These are phyloP conservation scores for Acronicta alni DNA, from an alignment of 2,888 invertebrate species.

Conservation along the genomic window DNA sequence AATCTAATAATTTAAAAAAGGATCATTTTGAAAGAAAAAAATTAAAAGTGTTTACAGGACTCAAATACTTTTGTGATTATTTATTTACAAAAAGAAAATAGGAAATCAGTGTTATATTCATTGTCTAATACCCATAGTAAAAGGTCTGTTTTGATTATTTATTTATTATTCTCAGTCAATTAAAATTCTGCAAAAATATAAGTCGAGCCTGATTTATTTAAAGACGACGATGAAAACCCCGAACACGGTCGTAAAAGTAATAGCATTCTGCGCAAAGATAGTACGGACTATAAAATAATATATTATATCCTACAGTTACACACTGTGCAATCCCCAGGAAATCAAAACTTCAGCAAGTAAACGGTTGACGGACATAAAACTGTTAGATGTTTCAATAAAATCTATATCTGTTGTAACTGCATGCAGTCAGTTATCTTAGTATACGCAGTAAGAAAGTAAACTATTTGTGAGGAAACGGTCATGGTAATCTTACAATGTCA, in stretches of 20 bases:
- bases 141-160: no score
- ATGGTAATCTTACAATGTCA: slow-evolving; percentile 10
- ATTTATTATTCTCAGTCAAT: no score
- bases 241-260: slow-evolving; percentile 33
- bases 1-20: no score
- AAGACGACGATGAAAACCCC: not conserved
- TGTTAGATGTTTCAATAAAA: slow-evolving; percentile 48
- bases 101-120: no score
- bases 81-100: no score
- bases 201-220: no score
- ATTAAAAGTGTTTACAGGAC: no score
- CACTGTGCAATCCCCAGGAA: slow-evolving; percentile 31
- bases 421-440: slow-evolving; percentile 10
- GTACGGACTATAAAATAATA: slow-evolving; percentile 21
- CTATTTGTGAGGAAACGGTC: not conserved
- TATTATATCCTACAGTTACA: slow-evolving; percentile 20
- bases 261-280: slow-evolving; percentile 9
- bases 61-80: no score
- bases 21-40: no score
- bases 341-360: slow-evolving; percentile 26
- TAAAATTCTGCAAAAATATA: not conserved
- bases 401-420: slow-evolving; percentile 30
- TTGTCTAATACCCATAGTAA: no score
- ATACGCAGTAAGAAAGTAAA: slow-evolving; percentile 13
- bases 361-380: slow-evolving; percentile 39